Evolutionary conservation across 2,888 invertebrate species (phyloP), one percentile per base, ranked within the genome.

Genomic region (Galerucella calmariensis): DNA sequence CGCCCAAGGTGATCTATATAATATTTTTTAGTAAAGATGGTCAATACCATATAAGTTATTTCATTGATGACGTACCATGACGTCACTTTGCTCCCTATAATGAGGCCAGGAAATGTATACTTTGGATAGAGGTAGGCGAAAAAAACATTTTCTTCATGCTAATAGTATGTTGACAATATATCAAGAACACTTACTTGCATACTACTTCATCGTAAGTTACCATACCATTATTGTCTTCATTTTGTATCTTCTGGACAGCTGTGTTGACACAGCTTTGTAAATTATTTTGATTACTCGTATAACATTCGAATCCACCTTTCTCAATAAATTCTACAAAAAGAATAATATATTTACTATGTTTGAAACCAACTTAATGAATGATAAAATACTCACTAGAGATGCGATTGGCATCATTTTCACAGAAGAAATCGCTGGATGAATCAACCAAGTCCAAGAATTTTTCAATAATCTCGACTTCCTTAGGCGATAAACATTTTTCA

Each of bases 371-470:
- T 61, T 10, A 3, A 46, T 46, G 24, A 3, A 46, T 46, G 24
- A 11, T 27, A 6, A 61, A 46, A 48, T 56, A 66, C 71, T 71
- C 24, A 71, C 71, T 1, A 2, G 9, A 59, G 2, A 67, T 27
- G n/a, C 66, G 72, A 10, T 72, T 12, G 12, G 56, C 58, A 16
- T 72, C 59, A 27, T 72, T 66, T n/a, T 67, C 72, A 44, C 72
- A 72, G 20, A 72, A 67, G 24, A 62, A 72, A 16, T 14, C 59
- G 44, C 61, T 59, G 2, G 59, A 24, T 14, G 11, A 59, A 61
- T 72, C 72, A 5, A 59, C 1, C 1, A 67, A 2, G 0, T 10
- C 27, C 27, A 72, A 8, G 35, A 0, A 12, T 16, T 59, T 41
- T n/a, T 72, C 67, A 2, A 72, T 3, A 0, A 16, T 10, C 9